phyloP scores from a whole-genome alignment of 2,888 invertebrate species.

The Dione vanillae region DNA sequence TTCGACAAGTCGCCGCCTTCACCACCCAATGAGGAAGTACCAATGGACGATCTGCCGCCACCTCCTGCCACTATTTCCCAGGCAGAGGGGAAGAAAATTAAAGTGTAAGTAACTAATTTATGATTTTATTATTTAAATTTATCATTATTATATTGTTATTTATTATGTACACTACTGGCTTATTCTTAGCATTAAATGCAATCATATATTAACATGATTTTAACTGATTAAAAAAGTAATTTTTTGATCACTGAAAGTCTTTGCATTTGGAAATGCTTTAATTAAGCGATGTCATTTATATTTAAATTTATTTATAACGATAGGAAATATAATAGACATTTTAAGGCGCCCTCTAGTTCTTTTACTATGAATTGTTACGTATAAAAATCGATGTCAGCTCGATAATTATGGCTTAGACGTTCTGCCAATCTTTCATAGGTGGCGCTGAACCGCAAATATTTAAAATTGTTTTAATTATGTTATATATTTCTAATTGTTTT shows the following conservation, averaged over 20 bases:
- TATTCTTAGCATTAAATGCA: too few species aligned
- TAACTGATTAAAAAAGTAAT: too few species aligned
- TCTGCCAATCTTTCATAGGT: background rate
- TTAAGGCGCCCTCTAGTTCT: constrained; percentile 24
- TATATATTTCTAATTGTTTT: background rate
- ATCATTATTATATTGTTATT: too few species aligned
- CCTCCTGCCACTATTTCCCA: constrained; percentile 85
- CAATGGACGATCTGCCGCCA: constrained; percentile 87
- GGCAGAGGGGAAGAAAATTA: constrained; percentile 83
- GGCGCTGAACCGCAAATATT: background rate
- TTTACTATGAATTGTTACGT: constrained; percentile 1
- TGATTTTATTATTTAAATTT: too few species aligned
- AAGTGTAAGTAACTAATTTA: constrained; percentile 70
- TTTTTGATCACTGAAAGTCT: too few species aligned
- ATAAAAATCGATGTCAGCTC: background rate
- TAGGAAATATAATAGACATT: too few species aligned
- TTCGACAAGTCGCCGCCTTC: constrained; percentile 88
- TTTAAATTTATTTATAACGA: too few species aligned
- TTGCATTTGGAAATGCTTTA: too few species aligned
- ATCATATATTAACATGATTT: too few species aligned
- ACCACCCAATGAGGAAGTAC: constrained; percentile 85
- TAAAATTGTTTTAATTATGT: background rate
- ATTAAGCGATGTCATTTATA: too few species aligned
- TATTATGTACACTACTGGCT: too few species aligned
- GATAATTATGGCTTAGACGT: background rate